These are phyloP conservation scores for Lasioglossum marginatum DNA, from an alignment of 2,888 invertebrate genomes.

Conservation along the genomic window DNA sequence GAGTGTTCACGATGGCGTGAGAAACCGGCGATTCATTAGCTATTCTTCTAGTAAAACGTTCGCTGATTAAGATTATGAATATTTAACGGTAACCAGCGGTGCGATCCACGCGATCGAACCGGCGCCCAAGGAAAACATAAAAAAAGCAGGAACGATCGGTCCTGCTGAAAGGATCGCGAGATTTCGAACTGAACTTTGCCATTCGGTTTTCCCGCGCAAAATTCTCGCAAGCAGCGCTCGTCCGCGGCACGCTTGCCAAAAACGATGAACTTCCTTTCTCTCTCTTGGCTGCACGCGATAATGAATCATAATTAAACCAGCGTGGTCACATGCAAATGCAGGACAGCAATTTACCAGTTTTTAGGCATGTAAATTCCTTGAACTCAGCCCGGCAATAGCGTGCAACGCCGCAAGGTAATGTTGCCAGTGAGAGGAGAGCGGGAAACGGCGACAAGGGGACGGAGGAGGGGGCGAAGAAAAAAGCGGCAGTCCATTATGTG, in stretches of 20 bases:
- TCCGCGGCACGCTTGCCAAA: not conserved
- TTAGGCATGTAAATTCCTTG: constrained; percentile 65
- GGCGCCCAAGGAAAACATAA: not conserved
- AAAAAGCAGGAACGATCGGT: not conserved
- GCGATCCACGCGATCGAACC: constrained; percentile 19
- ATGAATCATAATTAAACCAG: constrained; percentile 44
- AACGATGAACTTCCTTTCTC: constrained; percentile 12
- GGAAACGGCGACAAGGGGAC: not conserved
- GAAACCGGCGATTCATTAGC: not conserved
- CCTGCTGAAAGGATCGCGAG: not conserved
- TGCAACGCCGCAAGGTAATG: constrained; percentile 62
- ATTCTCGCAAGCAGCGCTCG: not conserved
- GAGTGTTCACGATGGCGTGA: not conserved
- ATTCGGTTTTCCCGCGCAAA: not conserved
- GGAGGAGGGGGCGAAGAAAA: constrained; percentile 22
- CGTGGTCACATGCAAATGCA: constrained; percentile 40
- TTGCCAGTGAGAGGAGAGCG: constrained; percentile 27
- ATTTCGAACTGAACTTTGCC: not conserved
- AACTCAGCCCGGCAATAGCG: constrained; percentile 58
- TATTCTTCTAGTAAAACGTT: not conserved
- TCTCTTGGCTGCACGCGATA: not conserved
- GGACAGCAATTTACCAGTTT: constrained; percentile 58
- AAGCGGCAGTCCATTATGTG: constrained; percentile 61
- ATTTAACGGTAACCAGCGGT: constrained; percentile 20
- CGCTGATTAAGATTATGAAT: constrained; percentile 38